phyloP scores from a whole-genome alignment of 2,113 vertebrate genomes.

The Cinclus mexicanus region DNA sequence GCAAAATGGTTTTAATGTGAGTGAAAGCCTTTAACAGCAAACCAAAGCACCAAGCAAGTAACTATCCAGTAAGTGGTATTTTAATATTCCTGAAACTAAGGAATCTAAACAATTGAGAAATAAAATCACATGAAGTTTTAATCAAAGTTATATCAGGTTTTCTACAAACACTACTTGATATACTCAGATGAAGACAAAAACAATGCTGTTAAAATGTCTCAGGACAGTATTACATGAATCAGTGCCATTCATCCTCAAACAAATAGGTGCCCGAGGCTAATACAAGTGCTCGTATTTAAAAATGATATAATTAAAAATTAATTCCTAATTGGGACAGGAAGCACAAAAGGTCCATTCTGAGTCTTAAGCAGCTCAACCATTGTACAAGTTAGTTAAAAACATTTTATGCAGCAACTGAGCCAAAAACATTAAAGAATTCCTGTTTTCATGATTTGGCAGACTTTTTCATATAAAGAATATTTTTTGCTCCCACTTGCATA shows the following conservation, averaged over 20 bases:
- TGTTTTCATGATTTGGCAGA: slow-evolving; percentile 31
- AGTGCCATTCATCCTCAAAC: neutral
- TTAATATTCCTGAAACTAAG: neutral
- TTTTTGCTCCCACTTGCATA: slow-evolving; percentile 35
- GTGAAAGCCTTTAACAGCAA: neutral
- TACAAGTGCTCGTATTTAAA: neutral
- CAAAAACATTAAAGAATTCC: slow-evolving; percentile 45
- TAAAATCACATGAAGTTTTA: neutral
- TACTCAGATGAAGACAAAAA: neutral
- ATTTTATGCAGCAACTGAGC: slow-evolving; percentile 25
- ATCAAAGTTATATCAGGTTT: neutral
- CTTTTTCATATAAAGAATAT: slow-evolving; percentile 50
- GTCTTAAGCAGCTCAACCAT: slow-evolving; percentile 49
- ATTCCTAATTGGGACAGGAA: slow-evolving; percentile 61
- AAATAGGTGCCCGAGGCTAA: neutral
- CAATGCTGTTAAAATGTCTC: neutral
- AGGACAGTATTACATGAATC: neutral
- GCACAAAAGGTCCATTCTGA: slow-evolving; percentile 63
- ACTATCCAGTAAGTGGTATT: neutral
- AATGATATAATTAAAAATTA: slow-evolving; percentile 60
- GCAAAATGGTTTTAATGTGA: neutral
- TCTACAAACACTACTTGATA: neutral
- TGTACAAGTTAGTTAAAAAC: slow-evolving; percentile 61
- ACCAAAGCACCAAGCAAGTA: neutral
- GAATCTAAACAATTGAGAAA: neutral